Evolutionary conservation across 1,140 invertebrate species (phyloP).

Genomic region (Sweltsa coloradensis): DNA sequence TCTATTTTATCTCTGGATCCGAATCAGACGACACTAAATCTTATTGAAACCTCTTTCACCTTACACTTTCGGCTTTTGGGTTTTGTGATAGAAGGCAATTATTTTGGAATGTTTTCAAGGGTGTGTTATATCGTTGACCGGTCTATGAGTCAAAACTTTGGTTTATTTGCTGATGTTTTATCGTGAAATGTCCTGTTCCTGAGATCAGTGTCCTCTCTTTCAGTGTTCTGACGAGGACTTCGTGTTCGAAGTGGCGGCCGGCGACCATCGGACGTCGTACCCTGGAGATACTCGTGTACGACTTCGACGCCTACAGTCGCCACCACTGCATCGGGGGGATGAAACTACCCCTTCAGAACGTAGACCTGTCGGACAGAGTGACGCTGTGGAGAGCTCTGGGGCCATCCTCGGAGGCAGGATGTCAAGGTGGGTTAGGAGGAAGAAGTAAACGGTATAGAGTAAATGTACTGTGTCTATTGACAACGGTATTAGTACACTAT

Average conservation of each 20-base stretch:
- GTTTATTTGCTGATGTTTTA: constrained; percentile 1
- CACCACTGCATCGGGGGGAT: constrained; percentile 44
- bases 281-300: constrained; percentile 39
- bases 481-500: no score
- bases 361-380: constrained; percentile 33
- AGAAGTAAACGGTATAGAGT: no score
- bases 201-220: constrained; percentile 28
- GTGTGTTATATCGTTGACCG: no score
- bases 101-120: no score
- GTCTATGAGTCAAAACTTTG: no score
- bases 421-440: constrained; percentile 34
- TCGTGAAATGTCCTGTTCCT: constrained; percentile 12
- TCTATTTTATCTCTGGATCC: no score
- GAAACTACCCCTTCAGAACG: constrained; percentile 33
- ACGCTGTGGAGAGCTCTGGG: constrained; percentile 32
- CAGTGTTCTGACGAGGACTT: constrained; percentile 56
- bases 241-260: constrained; percentile 54
- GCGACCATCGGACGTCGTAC: constrained; percentile 37
- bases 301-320: constrained; percentile 52
- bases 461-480: no score
- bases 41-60: no score
- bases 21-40: no score
- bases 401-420: constrained; percentile 29
- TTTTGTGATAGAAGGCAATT: no score
- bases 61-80: no score